Base-by-base conservation (phyloP, 92 coral and sea anemone species). In the Paragorgia papillata region DNA sequence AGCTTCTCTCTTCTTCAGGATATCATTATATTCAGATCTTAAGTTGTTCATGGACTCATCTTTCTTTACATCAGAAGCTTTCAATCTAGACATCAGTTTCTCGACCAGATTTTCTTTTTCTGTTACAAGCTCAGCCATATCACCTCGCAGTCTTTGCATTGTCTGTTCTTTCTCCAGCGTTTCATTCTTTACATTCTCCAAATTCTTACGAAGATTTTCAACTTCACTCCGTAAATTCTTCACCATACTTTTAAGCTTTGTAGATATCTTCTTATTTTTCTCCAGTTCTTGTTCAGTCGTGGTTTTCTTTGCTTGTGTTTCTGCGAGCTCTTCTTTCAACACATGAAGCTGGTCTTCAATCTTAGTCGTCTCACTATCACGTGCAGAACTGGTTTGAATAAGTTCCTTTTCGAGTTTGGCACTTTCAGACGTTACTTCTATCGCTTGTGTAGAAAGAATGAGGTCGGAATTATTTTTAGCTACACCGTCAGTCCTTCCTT, bases 101-200 rank as follows among this genome's bases (percentile, higher is more conserved):
- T 87, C 85, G 25, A 83, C 86, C 18, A 93, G 50, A 18, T 75
- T 75, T 18, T 90, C 91, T 75, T 88, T 93, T 57, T 93, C 97
- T 70, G 74, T 81, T 19, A 90, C 88, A 26, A 90, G 80, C 31
- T 80, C 76, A 30, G 91, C 88, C 35, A 93, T 83, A 54, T 93
- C 97, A 3, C 79, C 57, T 0, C 97, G 76, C 7, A 90, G 74
- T 43, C 79, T 78, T 73, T 89, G 91, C 32, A 90, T 60, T 0
- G 88, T 82, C 75, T 83, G 89, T 62, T 90, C 97, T 55, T 89
- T 89, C 65, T 90, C 93, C 19, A 93, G 65, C 49, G 64, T 79
- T 15, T 90, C 94, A 15, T 84, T 73, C 62, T 86, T 74, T 4
- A 90, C 90, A 35, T 88, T 91, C 56, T 85, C 90, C 9, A 93